Base-by-base conservation (phyloP, 2,888 invertebrate genomes). In the Ecdyonurus torrentis region DNA sequence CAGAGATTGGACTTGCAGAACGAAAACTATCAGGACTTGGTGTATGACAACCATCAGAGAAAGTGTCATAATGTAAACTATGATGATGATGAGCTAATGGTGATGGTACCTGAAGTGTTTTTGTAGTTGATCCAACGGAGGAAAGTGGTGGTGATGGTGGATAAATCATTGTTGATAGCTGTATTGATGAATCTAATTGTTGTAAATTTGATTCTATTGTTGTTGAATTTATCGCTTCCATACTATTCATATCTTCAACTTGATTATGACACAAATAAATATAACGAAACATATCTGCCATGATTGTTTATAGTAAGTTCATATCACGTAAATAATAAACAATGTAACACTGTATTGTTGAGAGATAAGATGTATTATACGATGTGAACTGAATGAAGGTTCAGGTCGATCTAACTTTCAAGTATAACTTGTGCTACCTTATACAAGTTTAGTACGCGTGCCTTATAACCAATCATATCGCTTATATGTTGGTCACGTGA, bases 21-120 rank as follows among this genome's bases (percentile, higher is more conserved):
- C 74, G 74, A 65, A 76, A 72, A 66, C 79, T 79, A 64, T 78
- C 79, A 59, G 81, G 81, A 1, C 81, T 81, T 1, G 81, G 78
- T 0, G 80, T 79, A 10, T 80, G 70, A 63, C 70, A 71, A 20
- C 70, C 72, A 66, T 72, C 71, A 2, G 70, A 71, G 19, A 64
- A 65, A 59, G 61, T 64, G 60, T 66, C 67, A 2, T 62, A 64
- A 23, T 61, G 59, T 23, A 62, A 55, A 1, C 63, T 20, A 15
- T 37, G 37, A 18, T 59, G 55, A 1, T 58, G 59, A 18, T 59
- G 55, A 23, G 59, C 53, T 18, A 59, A 61, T 2, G 64, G 52
- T 18, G 60, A 23, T 23, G 64, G 64, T 22, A 60, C 58, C 50
- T 50, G 1, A 2, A 60, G 52, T n/a, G 60, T 63, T 37, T 59